Evolutionary conservation across 2,797 vertebrate species (phyloP).

Genomic region (Odontamblyopus lacepedii): DNA sequence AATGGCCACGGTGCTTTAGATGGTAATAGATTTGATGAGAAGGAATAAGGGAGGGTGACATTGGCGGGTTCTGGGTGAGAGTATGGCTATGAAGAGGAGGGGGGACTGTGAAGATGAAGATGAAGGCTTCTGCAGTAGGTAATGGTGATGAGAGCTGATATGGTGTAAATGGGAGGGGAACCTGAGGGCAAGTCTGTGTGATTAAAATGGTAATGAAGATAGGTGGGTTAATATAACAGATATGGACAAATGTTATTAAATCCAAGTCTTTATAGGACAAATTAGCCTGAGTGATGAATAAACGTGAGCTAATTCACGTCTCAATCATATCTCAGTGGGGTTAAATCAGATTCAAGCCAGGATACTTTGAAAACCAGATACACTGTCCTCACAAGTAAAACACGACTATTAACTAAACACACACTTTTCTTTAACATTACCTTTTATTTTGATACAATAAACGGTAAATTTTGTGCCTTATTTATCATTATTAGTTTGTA

Average conservation of each 20-base stretch:
- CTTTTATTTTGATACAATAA: too few species aligned
- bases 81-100: not conserved
- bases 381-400: too few species aligned
- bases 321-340: not conserved
- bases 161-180: not conserved
- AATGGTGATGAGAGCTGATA: slow-evolving; percentile 20
- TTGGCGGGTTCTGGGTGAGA: slow-evolving; percentile 10
- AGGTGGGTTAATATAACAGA: not conserved
- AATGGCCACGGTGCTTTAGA: slow-evolving; percentile 28
- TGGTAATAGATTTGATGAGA: slow-evolving; percentile 35
- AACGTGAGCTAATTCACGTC: not conserved
- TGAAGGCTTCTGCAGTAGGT: slow-evolving; percentile 3
- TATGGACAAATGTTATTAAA: not conserved
- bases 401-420: too few species aligned
- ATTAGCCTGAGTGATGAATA: not conserved
- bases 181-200: not conserved
- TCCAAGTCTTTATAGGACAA: not conserved
- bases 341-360: not conserved
- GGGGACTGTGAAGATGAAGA: slow-evolving; percentile 1
- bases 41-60: slow-evolving; percentile 1
- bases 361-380: not conserved
- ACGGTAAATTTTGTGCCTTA: too few species aligned
- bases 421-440: too few species aligned
- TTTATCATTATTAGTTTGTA: too few species aligned
- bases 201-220: slow-evolving; percentile 19